A percentile compares a stretch with the other conserved stretches of the same genome.
phyloP scores from a whole-genome alignment of 2,113 vertebrate species.

The Alouatta palliata region DNA sequence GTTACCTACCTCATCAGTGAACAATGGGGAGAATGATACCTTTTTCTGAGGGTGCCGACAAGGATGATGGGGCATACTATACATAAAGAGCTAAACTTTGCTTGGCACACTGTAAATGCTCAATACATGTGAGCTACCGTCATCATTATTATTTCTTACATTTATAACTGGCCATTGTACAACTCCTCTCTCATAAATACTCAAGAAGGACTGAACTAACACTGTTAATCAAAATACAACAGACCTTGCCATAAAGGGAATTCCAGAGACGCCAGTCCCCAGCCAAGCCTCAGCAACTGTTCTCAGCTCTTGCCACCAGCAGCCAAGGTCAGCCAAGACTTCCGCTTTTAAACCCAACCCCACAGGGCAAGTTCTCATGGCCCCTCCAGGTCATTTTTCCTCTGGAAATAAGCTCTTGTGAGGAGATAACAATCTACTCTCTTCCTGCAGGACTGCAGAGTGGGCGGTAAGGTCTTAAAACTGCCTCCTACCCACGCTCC shows the following conservation, averaged over 20 bases:
- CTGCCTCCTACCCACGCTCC: not conserved
- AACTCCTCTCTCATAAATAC: not conserved
- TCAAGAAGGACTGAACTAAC: slow-evolving; percentile 28
- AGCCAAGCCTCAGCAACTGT: not conserved
- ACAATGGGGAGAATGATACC: not conserved
- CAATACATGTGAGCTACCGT: not conserved
- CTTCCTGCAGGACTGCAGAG: not conserved
- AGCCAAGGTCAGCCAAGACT: slow-evolving; percentile 27
- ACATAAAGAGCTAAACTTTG: not conserved
- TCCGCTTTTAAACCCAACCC: not conserved
- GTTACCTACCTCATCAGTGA: not conserved
- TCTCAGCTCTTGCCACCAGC: not conserved
- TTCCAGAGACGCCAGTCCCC: not conserved
- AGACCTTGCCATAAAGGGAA: slow-evolving; percentile 36
- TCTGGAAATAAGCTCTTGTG: not conserved
- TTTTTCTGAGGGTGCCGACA: not conserved
- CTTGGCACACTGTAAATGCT: not conserved
- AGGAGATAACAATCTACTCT: not conserved
- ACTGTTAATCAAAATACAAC: not conserved
- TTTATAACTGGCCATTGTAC: not conserved
- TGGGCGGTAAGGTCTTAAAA: not conserved
- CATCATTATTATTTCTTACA: not conserved
- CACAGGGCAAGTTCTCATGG: slow-evolving; percentile 20
- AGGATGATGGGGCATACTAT: not conserved
- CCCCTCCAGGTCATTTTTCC: not conserved